These are phyloP conservation scores for Monarcha castaneiventris DNA, from an alignment of 2,113 vertebrate species.

Conservation along the genomic window DNA sequence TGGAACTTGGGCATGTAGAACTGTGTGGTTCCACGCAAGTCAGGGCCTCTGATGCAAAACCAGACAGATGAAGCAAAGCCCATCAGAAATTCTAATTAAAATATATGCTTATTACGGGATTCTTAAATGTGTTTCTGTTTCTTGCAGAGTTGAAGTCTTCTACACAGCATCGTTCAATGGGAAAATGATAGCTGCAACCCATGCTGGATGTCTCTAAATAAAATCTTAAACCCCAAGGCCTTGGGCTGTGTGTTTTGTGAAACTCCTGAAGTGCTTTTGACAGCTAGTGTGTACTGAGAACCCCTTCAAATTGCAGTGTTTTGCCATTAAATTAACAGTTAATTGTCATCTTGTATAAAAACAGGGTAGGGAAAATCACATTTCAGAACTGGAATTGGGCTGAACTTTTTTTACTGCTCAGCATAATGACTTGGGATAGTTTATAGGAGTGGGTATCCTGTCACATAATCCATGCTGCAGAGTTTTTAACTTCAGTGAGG, in stretches of 20 bases:
- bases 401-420: background rate
- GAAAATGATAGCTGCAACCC: background rate
- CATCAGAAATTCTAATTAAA: background rate
- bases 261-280: background rate
- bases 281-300: background rate
- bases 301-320: background rate
- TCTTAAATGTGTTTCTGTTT: background rate
- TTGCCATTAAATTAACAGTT: background rate
- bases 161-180: background rate
- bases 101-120: background rate
- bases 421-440: background rate
- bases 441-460: fast-evolving
- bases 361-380: background rate
- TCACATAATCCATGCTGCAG: background rate
- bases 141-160: constrained; percentile 51
- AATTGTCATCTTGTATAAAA: fast-evolving
- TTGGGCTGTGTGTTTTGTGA: background rate
- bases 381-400: background rate
- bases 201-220: constrained; percentile 65
- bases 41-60: background rate
- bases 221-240: constrained; percentile 41
- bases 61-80: background rate
- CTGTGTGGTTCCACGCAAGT: background rate
- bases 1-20: background rate
- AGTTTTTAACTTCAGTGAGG: background rate